Conservation (phyloP, 2,888 invertebrate genomes). For the Chelonus formosanus region DNA sequence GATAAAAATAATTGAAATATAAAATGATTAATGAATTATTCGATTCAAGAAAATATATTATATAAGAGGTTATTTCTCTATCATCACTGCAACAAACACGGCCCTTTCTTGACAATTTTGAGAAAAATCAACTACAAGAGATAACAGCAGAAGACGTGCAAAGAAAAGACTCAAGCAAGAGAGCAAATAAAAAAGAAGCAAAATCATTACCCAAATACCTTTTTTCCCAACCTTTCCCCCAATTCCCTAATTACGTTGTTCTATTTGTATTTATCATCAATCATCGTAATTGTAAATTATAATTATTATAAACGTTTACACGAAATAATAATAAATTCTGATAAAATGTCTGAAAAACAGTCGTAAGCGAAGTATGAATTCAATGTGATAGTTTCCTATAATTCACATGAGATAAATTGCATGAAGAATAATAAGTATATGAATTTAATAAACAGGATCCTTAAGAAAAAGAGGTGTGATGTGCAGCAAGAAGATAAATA, state of each 20-base stretch:
- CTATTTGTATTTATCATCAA: slow-evolving; percentile 66
- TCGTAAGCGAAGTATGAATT: slow-evolving; percentile 22
- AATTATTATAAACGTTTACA: slow-evolving; percentile 66
- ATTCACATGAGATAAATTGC: background rate
- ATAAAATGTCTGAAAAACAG: slow-evolving; percentile 64
- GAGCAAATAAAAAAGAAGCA: slow-evolving; percentile 33
- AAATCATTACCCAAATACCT: slow-evolving; percentile 39
- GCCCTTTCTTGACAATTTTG: no score
- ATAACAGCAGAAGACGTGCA: slow-evolving; percentile 16
- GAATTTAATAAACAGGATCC: background rate
- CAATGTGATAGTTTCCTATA: slow-evolving; percentile 1
- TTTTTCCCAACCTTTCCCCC: slow-evolving; percentile 41
- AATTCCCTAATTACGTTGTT: slow-evolving; percentile 59
- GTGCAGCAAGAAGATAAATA: no score
- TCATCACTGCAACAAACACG: no score
- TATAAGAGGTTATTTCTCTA: no score
- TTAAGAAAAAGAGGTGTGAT: no score
- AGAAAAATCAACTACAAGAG: slow-evolving; percentile 3
- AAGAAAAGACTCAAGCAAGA: slow-evolving; percentile 7
- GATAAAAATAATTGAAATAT: no score
- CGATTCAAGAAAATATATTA: no score
- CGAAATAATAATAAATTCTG: slow-evolving; percentile 65
- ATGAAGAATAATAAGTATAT: background rate
- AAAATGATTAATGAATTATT: no score
- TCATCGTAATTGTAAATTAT: slow-evolving; percentile 66